Evolutionary conservation across 2,797 vertebrate genomes (phyloP).

Genomic region (Sebastes melanostomus): DNA sequence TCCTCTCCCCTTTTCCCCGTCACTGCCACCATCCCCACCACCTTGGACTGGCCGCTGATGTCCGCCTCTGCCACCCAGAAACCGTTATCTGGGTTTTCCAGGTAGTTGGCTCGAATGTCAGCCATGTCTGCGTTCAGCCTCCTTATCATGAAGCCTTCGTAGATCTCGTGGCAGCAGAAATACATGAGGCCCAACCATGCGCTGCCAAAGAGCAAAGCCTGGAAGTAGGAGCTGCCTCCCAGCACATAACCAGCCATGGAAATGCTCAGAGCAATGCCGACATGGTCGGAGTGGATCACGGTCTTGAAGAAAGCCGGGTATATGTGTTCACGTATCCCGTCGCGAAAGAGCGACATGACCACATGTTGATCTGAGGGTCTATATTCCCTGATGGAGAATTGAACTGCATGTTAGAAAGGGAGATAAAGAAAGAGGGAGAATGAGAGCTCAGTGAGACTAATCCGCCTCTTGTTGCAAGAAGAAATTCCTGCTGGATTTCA

Average conservation of each 20-base stretch:
- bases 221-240: slow-evolving; percentile 79
- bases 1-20: slow-evolving; percentile 38
- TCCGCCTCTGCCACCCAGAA: slow-evolving; percentile 79
- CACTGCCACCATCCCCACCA: slow-evolving; percentile 70
- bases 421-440: not conserved
- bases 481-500: slow-evolving; percentile 71
- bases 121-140: slow-evolving; percentile 69
- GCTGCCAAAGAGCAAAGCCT: slow-evolving; percentile 71
- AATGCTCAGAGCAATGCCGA: slow-evolving; percentile 77
- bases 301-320: slow-evolving; percentile 81
- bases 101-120: slow-evolving; percentile 67
- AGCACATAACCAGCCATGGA: slow-evolving; percentile 78
- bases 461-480: slow-evolving; percentile 60
- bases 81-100: slow-evolving; percentile 67
- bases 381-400: slow-evolving; percentile 74
- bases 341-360: slow-evolving; percentile 65
- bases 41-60: slow-evolving; percentile 55
- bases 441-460: slow-evolving; percentile 58
- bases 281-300: slow-evolving; percentile 78
- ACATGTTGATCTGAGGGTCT: slow-evolving; percentile 62
- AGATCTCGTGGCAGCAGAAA: slow-evolving; percentile 77
- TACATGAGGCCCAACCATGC: slow-evolving; percentile 76
- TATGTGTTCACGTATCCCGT: slow-evolving; percentile 75
- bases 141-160: slow-evolving; percentile 61
- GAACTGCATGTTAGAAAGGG: slow-evolving; percentile 48